Evolutionary conservation across 2,113 vertebrate species (phyloP).

Genomic region (Patagioenas fasciata): DNA sequence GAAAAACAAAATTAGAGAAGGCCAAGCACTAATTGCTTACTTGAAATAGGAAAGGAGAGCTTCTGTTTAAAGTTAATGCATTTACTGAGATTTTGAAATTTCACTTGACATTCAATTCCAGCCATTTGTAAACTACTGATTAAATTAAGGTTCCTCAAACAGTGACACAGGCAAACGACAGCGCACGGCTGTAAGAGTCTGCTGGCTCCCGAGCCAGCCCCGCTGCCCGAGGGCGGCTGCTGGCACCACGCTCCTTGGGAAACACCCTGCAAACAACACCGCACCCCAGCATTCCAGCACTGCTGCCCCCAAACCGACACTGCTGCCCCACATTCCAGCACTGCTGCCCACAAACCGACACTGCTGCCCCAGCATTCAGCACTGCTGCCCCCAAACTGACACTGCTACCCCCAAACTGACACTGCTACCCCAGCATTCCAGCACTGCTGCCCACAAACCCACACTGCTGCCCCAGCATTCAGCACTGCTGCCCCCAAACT

Average conservation of each 20-base stretch:
- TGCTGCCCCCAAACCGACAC: neutral
- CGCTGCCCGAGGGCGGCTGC: neutral
- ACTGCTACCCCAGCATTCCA: too few relatives aligned
- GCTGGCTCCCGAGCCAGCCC: neutral
- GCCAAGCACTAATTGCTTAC: neutral
- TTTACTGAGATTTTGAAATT: slow-evolving; percentile 30
- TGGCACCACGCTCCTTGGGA: neutral
- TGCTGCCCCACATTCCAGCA: too few relatives aligned
- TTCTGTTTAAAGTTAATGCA: slow-evolving; percentile 3
- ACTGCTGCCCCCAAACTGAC: too few relatives aligned
- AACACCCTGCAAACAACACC: neutral
- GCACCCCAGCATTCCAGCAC: too few relatives aligned
- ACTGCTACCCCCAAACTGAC: too few relatives aligned
- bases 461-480: too few relatives aligned
- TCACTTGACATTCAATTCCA: slow-evolving; percentile 26
- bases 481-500: too few relatives aligned
- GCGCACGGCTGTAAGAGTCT: neutral
- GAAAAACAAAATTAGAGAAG: neutral
- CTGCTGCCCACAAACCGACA: neutral
- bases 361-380: too few relatives aligned
- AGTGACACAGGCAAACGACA: neutral
- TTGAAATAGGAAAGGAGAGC: neutral
- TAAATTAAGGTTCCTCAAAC: slow-evolving; percentile 16
- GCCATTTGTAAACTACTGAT: neutral
- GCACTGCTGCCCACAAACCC: too few relatives aligned